Percentiles rank a stretch among this genome's conserved stretches.
phyloP scores from a whole-genome alignment of 2,888 invertebrate species.

The Brachycybe producta region DNA sequence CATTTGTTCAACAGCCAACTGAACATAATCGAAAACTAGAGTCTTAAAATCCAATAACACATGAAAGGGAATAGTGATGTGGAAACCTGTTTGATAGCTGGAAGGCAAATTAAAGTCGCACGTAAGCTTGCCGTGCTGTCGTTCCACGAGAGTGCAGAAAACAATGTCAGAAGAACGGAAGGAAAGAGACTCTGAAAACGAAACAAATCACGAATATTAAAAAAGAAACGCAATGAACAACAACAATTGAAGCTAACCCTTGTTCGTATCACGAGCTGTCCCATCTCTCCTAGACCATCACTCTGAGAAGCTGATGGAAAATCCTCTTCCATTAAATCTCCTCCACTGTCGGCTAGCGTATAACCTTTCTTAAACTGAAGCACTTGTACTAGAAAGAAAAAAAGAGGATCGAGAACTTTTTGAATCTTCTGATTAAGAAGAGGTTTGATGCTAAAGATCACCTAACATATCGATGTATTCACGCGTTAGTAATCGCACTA shows the following conservation, averaged over 20 bases:
- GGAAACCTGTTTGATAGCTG: slow-evolving; percentile 40
- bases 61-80: neutral
- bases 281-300: too few species aligned
- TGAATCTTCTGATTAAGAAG: too few species aligned
- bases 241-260: too few species aligned
- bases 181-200: slow-evolving; percentile 28
- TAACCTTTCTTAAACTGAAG: too few species aligned
- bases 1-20: slow-evolving; percentile 48
- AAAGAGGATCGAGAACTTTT: too few species aligned
- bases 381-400: too few species aligned
- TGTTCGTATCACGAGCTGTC: too few species aligned
- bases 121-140: slow-evolving; percentile 71
- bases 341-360: too few species aligned
- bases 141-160: slow-evolving; percentile 63
- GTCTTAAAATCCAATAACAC: neutral
- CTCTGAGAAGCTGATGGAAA: too few species aligned
- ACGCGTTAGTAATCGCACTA: slow-evolving; percentile 69
- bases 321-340: too few species aligned
- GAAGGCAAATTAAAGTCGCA: slow-evolving; percentile 60
- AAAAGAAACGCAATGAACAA: slow-evolving; percentile 49
- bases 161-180: slow-evolving; percentile 29
- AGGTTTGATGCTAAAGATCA: too few species aligned
- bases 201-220: slow-evolving; percentile 38
- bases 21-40: slow-evolving; percentile 29
- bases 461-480: slow-evolving; percentile 70